phyloP scores from a whole-genome alignment of 2,113 vertebrate species.

The Fregetta grallaria region DNA sequence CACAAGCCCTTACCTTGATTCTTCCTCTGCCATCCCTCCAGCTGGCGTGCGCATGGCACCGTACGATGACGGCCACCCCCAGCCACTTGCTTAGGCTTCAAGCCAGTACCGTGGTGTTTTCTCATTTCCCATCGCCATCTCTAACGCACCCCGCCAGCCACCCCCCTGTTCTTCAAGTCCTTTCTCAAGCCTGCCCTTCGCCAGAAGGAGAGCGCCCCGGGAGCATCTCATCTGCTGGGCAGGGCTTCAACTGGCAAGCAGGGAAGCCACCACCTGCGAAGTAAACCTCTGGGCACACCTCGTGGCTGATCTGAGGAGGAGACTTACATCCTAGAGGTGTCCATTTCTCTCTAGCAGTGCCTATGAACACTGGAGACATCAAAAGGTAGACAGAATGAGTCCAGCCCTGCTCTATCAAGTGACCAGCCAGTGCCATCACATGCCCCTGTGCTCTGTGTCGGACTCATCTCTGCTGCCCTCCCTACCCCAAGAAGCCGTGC shows the following conservation, averaged over 20 bases:
- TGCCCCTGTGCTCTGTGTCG: accelerated
- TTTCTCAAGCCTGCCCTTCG: background rate
- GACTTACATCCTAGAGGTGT: background rate
- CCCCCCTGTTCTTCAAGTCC: background rate
- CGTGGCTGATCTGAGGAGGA: background rate
- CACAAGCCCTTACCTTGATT: background rate
- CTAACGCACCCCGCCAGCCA: background rate
- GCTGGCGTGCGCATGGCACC: background rate
- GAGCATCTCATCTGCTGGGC: background rate
- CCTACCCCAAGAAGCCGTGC: background rate
- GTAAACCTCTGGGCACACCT: background rate
- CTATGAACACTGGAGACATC: background rate
- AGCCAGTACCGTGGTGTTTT: background rate
- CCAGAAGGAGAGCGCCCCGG: background rate
- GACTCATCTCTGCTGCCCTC: background rate
- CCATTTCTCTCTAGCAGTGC: background rate
- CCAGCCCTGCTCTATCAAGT: background rate
- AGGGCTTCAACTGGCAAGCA: background rate
- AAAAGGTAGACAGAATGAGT: background rate
- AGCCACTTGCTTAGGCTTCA: background rate
- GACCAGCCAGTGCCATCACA: background rate
- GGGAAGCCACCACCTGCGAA: background rate
- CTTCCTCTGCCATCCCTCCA: background rate
- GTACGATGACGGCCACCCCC: background rate
- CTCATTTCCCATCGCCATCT: background rate